phyloP scores from a whole-genome alignment of 2,797 vertebrate genomes.

The Podarcis siculus region DNA sequence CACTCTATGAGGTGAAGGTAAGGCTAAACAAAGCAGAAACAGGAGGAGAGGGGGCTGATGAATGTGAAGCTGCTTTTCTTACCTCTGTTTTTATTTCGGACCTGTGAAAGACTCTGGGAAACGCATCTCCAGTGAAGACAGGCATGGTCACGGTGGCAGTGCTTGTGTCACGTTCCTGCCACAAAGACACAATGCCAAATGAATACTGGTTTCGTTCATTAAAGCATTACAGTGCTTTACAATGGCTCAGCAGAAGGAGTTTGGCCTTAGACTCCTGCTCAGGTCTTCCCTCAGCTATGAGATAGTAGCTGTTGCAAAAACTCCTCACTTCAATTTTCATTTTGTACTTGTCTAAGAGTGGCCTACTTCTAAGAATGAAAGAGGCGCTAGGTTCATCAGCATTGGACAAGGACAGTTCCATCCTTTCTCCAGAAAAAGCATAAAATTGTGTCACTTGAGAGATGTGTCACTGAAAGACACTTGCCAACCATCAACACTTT shows the following conservation, averaged over 20 bases:
- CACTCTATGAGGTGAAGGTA: too few relatives aligned
- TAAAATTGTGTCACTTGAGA: neutral
- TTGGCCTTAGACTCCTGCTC: neutral
- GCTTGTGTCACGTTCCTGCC: slow-evolving; percentile 92
- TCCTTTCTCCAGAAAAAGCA: neutral
- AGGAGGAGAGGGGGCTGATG: neutral
- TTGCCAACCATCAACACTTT: neutral
- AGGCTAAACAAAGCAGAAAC: neutral
- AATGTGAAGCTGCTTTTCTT: slow-evolving; percentile 41
- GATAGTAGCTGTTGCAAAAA: neutral
- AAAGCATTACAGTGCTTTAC: neutral
- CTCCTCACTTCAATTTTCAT: neutral
- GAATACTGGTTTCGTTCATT: neutral
- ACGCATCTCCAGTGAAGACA: slow-evolving; percentile 83
- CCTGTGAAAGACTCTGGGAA: slow-evolving; percentile 89
- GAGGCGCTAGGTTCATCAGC: neutral
- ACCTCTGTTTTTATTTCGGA: slow-evolving; percentile 83
- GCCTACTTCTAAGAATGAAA: neutral
- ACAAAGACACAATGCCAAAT: slow-evolving; percentile 16
- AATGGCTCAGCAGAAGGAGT: neutral
- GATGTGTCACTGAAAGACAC: fast-evolving
- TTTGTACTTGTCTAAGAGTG: neutral
- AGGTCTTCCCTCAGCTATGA: neutral
- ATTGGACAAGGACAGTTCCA: neutral
- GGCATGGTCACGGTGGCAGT: slow-evolving; percentile 83